Base-by-base conservation (phyloP, 2,888 invertebrate species). In the Eupithecia abbreviata region DNA sequence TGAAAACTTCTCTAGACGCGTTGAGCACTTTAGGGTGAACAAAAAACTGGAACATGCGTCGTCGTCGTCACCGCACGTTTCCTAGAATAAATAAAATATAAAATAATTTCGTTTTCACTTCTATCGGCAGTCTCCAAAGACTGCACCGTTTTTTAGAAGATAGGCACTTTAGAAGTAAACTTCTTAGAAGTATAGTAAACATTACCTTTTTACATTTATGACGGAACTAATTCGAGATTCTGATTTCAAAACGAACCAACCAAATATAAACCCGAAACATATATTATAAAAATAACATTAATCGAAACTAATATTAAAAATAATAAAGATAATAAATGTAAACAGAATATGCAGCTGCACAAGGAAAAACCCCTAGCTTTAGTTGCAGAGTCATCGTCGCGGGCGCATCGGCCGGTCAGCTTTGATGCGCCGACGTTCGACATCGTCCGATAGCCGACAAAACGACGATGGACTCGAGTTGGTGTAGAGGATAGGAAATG, bases 371-470 rank as follows among this genome's bases (percentile, higher is more conserved):
- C 88, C 84, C 82, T 86, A 83, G 85, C 83, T 86, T 87, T 90
- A 93, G 93, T 87, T 84, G 92, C 90, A 91, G 84, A 93, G 93
- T 94, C 94, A 94, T 87, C 85, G 90, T 86, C 90, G 92, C 93
- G 86, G 90, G 90, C 93, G 91, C 92, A 91, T 84, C 88, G 89
- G 86, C 84, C 81, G 75, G 71, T 85, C 88, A 84, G 88, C 94
- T 94, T 94, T 94, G 94, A 94, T 92, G 92, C 89, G 92, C 94
- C 94, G 93, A 91, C 93, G 89, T 91, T 93, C 93, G 92, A 92
- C 93, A 90, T 90, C 92, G 90, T 78, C 86, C 93, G 92, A 93
- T 93, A 91, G 90, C 91, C 90, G 91, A 93, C 93, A 93, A 94
- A 93, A 93, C 92, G 93, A 93, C 91, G 89, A 91, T 87, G 87